Conservation (phyloP, 2,888 invertebrate species). For the Drosophila nr. perissopoda region DNA sequence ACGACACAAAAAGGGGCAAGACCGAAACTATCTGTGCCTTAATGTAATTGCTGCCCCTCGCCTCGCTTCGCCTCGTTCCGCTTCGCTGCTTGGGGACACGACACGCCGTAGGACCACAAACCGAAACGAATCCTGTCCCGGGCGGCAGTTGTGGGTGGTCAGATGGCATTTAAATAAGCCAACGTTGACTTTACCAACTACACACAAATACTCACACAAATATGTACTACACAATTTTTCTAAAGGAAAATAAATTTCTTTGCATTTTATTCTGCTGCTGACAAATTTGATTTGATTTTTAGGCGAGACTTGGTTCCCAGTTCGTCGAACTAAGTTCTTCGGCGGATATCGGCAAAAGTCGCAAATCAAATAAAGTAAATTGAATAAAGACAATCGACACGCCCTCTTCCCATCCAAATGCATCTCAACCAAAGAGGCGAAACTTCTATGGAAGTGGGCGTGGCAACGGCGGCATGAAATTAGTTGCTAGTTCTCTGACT, state of each 20-base stretch:
- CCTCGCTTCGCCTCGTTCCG: background rate
- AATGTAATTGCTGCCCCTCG: constrained; percentile 68
- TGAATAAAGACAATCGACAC: constrained; percentile 76
- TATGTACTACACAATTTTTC: constrained; percentile 21
- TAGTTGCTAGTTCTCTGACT: constrained; percentile 64
- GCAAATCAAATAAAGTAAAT: constrained; percentile 80
- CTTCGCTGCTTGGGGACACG: constrained; percentile 7
- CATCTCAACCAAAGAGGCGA: constrained; percentile 3
- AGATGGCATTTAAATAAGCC: constrained; percentile 55
- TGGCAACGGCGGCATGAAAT: constrained; percentile 63
- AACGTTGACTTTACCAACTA: constrained; percentile 39
- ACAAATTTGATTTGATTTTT: constrained; percentile 73
- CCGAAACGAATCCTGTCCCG: constrained; percentile 4
- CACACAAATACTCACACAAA: background rate
- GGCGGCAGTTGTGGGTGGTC: constrained; percentile 53
- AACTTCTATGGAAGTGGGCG: constrained; percentile 48
- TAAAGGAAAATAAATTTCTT: constrained; percentile 60
- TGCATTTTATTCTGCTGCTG: constrained; percentile 63
- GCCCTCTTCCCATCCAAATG: constrained; percentile 32
- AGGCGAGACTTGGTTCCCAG: constrained; percentile 26
- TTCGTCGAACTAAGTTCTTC: constrained; percentile 37
- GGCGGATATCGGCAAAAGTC: constrained; percentile 73
- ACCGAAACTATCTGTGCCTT: constrained; percentile 49
- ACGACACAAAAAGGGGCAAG: constrained; percentile 16
- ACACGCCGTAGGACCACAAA: constrained; percentile 40